Evolutionary conservation across 2,113 vertebrate species (phyloP).

Genomic region (Phrynosoma blainvillii): DNA sequence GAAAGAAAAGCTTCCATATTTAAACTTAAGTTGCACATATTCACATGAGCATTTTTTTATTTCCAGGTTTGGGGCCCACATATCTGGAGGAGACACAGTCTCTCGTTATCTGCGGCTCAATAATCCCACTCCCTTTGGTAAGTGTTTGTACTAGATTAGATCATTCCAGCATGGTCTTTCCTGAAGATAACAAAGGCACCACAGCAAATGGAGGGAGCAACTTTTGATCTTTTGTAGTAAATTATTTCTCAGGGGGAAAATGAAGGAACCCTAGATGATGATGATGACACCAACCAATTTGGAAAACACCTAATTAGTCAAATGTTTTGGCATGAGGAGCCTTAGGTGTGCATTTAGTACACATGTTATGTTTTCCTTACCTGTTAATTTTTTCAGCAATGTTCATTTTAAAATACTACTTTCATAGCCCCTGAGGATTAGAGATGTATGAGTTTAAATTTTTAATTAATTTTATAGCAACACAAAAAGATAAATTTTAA

Average conservation of each 20-base stretch:
- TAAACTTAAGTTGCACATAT: neutral
- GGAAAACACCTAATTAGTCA: neutral
- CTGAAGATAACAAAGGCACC: rapidly evolving
- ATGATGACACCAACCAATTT: neutral
- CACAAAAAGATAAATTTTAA: too few relatives aligned
- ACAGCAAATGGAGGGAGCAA: neutral
- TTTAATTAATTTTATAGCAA: too few relatives aligned
- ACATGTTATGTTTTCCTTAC: neutral
- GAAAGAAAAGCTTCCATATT: neutral
- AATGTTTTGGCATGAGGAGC: neutral
- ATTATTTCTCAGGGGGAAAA: rapidly evolving
- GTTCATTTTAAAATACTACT: too few relatives aligned
- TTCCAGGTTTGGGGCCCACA: slow-evolving; percentile 86
- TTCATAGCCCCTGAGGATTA: too few relatives aligned
- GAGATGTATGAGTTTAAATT: too few relatives aligned
- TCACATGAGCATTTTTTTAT: neutral
- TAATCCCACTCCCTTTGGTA: slow-evolving; percentile 89
- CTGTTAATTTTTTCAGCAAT: too few relatives aligned
- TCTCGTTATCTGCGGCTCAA: slow-evolving; percentile 83
- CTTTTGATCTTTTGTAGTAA: neutral
- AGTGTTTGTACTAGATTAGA: slow-evolving; percentile 57
- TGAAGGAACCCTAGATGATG: neutral
- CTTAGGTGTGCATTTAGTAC: neutral
- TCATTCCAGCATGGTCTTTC: rapidly evolving
- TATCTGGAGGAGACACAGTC: slow-evolving; percentile 86